Conservation (phyloP, 2,113 vertebrate species). For the Pangasianodon hypophthalmus region DNA sequence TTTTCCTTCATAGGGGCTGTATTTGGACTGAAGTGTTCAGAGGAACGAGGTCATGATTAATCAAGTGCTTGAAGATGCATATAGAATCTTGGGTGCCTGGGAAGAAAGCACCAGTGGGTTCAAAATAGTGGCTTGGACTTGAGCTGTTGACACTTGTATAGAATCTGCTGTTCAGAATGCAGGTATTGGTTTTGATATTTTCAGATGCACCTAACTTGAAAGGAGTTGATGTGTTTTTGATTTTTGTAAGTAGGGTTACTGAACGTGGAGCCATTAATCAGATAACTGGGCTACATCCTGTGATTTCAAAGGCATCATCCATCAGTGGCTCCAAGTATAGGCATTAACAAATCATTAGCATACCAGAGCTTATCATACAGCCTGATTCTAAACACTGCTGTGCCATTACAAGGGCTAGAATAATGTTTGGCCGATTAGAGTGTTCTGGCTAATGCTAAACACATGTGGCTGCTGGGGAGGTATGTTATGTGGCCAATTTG, state of each 20-base stretch:
- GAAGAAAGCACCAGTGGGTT: conserved; percentile 68
- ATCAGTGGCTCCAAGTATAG: conserved; percentile 36
- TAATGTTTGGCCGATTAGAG: conserved; percentile 79
- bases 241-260: background rate
- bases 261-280: conserved; percentile 33
- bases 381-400: conserved; percentile 67
- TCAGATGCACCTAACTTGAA: background rate
- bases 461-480: conserved; percentile 76
- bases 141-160: background rate
- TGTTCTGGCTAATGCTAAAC: conserved; percentile 75
- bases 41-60: conserved; percentile 59
- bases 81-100: conserved; percentile 61
- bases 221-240: background rate
- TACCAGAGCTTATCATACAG: conserved; percentile 66
- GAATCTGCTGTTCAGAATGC: background rate
- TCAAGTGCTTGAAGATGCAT: conserved; percentile 58
- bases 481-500: conserved; percentile 78
- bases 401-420: conserved; percentile 71
- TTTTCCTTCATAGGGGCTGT: conserved; percentile 66
- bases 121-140: conserved; percentile 58
- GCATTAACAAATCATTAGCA: conserved; percentile 75
- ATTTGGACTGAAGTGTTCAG: conserved; percentile 58
- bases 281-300: conserved; percentile 39
- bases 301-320: conserved; percentile 37
- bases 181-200: background rate